A percentile compares a stretch with the other conserved stretches of the same genome.
phyloP scores from a whole-genome alignment of 1,140 invertebrate genomes.

The Tyrophagus putrescentiae region DNA sequence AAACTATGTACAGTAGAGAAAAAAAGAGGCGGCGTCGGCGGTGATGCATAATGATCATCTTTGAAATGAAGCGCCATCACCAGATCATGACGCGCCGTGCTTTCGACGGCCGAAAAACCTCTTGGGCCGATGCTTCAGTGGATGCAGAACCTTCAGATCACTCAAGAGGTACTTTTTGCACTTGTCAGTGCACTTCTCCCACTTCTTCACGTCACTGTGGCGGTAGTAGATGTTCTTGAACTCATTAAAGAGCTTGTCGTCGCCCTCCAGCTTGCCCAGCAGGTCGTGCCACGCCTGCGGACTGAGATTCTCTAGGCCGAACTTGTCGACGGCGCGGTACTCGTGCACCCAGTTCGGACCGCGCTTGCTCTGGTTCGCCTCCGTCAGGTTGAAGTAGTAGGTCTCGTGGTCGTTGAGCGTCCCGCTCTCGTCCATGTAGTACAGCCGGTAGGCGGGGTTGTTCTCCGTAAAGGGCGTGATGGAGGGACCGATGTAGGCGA shows the following conservation, averaged over 20 bases:
- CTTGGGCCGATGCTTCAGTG: constrained; percentile 22
- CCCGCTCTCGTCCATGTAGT: constrained; percentile 58
- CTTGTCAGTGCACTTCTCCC: constrained; percentile 13
- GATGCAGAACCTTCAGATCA: constrained; percentile 23
- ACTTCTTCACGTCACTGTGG: constrained; percentile 22
- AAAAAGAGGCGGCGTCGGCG: too few relatives aligned
- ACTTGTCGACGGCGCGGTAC: constrained; percentile 65
- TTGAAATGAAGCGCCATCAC: too few relatives aligned
- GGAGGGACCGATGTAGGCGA: constrained; percentile 46
- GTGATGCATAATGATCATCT: too few relatives aligned
- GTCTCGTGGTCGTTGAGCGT: constrained; percentile 77
- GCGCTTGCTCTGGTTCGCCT: constrained; percentile 50
- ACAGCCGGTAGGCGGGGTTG: constrained; percentile 89
- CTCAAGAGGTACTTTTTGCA: constrained; percentile 22
- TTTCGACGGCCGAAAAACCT: constrained; percentile 20
- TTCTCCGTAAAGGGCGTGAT: constrained; percentile 78
- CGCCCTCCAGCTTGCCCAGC: constrained; percentile 61
- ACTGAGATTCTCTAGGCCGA: constrained; percentile 58
- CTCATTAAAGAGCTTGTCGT: constrained; percentile 65
- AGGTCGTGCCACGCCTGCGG: constrained; percentile 73
- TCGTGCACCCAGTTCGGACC: constrained; percentile 69
- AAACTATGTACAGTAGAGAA: too few relatives aligned
- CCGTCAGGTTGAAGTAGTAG: constrained; percentile 87
- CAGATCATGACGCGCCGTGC: too few relatives aligned
- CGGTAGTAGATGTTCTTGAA: constrained; percentile 51